Evolutionary conservation across 2,797 vertebrate species (phyloP).

Genomic region (Varecia variegata): DNA sequence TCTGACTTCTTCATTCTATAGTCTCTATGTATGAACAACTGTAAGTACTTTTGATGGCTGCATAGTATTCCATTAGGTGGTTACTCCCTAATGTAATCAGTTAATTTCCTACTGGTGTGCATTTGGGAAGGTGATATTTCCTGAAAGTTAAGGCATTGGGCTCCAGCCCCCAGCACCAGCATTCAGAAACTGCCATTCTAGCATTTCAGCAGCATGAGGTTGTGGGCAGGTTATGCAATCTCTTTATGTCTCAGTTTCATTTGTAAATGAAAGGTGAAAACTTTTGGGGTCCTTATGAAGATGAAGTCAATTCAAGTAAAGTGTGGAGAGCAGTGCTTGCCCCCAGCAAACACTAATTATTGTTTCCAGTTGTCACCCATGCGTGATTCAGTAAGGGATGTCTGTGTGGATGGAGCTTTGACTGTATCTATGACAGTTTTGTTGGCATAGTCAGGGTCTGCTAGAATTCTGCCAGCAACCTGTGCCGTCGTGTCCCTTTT

Average conservation of each 20-base stretch:
- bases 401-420: background rate
- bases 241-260: background rate
- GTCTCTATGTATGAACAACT: background rate
- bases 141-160: background rate
- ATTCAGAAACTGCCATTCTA: fast-evolving
- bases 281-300: background rate
- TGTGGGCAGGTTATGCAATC: background rate
- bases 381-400: background rate
- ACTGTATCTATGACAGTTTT: background rate
- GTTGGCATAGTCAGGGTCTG: background rate
- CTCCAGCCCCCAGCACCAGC: background rate
- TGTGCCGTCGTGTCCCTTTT: fast-evolving
- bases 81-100: background rate
- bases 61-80: background rate
- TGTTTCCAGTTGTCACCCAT: background rate
- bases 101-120: background rate
- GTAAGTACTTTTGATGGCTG: background rate
- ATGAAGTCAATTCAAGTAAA: background rate
- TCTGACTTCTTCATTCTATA: background rate
- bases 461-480: background rate
- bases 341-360: background rate
- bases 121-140: background rate
- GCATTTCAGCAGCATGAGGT: background rate
- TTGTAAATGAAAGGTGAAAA: background rate
- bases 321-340: background rate